These are phyloP conservation scores for Caenorhabditis remanei DNA, from an alignment of 1,140 invertebrate species.

Conservation along the genomic window DNA sequence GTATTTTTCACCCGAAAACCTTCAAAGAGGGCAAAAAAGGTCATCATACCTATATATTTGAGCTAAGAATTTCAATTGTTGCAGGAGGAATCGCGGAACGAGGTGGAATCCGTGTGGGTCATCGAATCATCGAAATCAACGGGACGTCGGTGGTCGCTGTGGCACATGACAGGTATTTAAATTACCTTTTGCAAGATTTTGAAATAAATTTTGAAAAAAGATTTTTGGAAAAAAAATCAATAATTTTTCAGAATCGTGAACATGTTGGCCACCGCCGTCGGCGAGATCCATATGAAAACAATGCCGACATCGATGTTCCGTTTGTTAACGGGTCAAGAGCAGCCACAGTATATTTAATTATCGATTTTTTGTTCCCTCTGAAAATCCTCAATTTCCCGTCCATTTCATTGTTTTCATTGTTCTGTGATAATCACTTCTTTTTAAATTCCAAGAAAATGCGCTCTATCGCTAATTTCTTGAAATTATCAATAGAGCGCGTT, in stretches of 20 bases:
- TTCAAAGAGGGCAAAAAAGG: too few species aligned
- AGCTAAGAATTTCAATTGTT: too few species aligned
- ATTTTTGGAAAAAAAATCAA: too few species aligned
- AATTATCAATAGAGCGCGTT: not conserved
- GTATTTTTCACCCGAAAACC: too few species aligned
- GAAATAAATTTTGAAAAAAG: too few species aligned
- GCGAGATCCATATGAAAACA: slow-evolving; percentile 99
- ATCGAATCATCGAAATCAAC: slow-evolving; percentile 99
- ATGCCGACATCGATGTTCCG: slow-evolving; percentile 99
- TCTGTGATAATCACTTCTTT: slow-evolving; percentile 20
- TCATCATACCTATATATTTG: too few species aligned
- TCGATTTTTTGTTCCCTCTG: not conserved
- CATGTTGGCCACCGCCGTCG: slow-evolving; percentile 95
- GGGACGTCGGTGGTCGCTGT: slow-evolving; percentile 98
- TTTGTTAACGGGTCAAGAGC: slow-evolving; percentile 97
- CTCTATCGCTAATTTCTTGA: not conserved
- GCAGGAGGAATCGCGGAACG: slow-evolving; percentile 97
- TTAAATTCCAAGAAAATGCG: too few species aligned
- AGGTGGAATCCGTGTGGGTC: slow-evolving; percentile 96
- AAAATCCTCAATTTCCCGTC: not conserved
- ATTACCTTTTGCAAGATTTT: not conserved
- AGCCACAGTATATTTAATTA: slow-evolving; percentile 91
- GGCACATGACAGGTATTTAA: slow-evolving; percentile 90
- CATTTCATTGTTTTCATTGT: not conserved
- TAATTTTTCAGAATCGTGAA: slow-evolving; percentile 86